Base-by-base conservation (phyloP, 2,888 invertebrate species). In the Nemotelus nigrinus region DNA sequence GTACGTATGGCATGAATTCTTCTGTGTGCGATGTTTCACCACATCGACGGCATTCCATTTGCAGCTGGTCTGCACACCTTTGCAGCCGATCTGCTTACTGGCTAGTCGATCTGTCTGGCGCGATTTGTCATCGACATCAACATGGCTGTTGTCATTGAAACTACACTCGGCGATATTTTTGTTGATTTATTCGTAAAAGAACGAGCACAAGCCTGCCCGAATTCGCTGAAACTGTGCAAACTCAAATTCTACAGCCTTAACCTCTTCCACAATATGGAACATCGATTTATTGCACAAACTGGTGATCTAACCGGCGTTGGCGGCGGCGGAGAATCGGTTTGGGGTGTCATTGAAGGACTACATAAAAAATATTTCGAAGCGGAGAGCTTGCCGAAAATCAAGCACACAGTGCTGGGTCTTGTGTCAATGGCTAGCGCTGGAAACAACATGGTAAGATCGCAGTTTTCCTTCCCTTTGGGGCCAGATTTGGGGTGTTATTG, bases 131-230 rank as follows among this genome's bases (percentile, higher is more conserved):
- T n/a, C n/a, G n/a, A 60, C 70, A 50, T 2, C 65, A 41, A 45
- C 5, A 99, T 99, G 99, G 93, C 99, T 64, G 97, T 99, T 76
- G 94, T 99, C 41, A 92, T 99, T 82, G 99, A 99, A 90, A 99
- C 99, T 25, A 99, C 99, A 0, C 87, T 98, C 57, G 99, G 99
- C 1, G 97, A 98, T 86, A 90, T 99, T 72, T 97, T 97, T 0
- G 93, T 99, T 2, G 99, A 99, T 89, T 89, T 99, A 70, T 99
- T 93, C 85, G 89, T 92, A 5, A 91, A 94, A 74, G 94, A 96
- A 86, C 91, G 99, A 77, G 98, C 98, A 41, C 90, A 89, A 86
- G 95, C 96, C 80, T 96, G 96, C 84, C 88, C 94, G 72, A 99
- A 99, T 87, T 99, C 99, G 85, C 86, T 99, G 81, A 99, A 99